phyloP scores from a whole-genome alignment of 2,797 vertebrate species.

The Lepus townsendii region DNA sequence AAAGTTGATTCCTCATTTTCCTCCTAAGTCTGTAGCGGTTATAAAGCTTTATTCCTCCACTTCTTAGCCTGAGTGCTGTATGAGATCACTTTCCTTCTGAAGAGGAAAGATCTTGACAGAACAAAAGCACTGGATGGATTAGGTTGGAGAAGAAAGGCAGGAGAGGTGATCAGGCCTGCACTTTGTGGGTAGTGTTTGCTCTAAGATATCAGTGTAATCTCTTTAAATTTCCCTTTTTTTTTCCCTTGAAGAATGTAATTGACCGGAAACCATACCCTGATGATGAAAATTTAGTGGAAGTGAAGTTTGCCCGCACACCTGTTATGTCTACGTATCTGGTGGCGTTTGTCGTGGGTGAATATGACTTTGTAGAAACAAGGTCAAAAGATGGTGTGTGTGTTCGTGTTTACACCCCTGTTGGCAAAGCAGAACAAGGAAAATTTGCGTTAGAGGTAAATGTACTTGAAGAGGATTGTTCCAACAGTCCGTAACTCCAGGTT shows the following conservation, averaged over 20 bases:
- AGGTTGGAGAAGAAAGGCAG: constrained; percentile 13
- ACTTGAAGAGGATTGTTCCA: constrained; percentile 68
- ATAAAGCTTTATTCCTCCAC: background rate
- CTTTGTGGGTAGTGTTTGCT: constrained; percentile 35
- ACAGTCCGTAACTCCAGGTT: constrained; percentile 82
- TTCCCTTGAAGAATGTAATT: constrained; percentile 92
- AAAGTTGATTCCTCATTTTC: constrained; percentile 39
- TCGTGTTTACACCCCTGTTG: constrained; percentile 97
- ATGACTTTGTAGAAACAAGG: constrained; percentile 97
- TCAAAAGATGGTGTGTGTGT: constrained; percentile 96
- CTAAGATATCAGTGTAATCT: constrained; percentile 53
- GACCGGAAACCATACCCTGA: constrained; percentile 96
- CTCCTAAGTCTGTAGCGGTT: constrained; percentile 11
- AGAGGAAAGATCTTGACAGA: constrained; percentile 33
- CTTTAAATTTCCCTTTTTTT: constrained; percentile 52
- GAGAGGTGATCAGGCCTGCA: background rate
- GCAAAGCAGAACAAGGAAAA: constrained; percentile 98
- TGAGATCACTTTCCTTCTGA: constrained; percentile 36
- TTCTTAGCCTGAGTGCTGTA: constrained; percentile 3
- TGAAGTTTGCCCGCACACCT: constrained; percentile 97
- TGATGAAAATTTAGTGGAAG: constrained; percentile 96
- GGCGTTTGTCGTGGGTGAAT: constrained; percentile 99
- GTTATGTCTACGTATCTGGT: constrained; percentile 99
- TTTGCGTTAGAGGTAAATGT: constrained; percentile 97
- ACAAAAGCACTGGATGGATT: constrained; percentile 39